phyloP scores from a whole-genome alignment of 2,888 invertebrate genomes.

The Sphaerophoria rueppellii region DNA sequence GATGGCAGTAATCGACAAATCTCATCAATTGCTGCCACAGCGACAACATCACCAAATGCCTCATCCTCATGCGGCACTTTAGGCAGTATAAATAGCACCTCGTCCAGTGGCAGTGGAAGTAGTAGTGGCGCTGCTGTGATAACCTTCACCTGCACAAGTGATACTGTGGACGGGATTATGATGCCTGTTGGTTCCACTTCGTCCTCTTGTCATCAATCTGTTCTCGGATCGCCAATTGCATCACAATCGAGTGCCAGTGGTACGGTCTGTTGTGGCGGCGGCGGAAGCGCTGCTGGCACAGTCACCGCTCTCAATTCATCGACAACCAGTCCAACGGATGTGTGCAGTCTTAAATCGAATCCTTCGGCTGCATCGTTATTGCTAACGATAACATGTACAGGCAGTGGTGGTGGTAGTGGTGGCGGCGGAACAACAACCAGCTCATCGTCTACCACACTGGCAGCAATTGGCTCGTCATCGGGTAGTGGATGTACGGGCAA shows the following conservation, averaged over 20 bases:
- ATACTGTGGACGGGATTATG: slow-evolving; percentile 74
- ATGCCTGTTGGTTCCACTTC: slow-evolving; percentile 22
- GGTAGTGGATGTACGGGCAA: slow-evolving; percentile 70
- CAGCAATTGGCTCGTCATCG: not conserved
- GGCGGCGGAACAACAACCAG: slow-evolving; percentile 49
- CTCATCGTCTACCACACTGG: slow-evolving; percentile 27
- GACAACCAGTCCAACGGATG: slow-evolving; percentile 81
- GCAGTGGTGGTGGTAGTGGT: slow-evolving; percentile 63
- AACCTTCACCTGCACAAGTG: slow-evolving; percentile 79
- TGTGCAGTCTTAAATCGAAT: slow-evolving; percentile 81
- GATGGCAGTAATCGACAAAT: slow-evolving; percentile 80
- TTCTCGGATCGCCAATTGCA: slow-evolving; percentile 64
- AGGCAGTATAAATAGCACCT: slow-evolving; percentile 80
- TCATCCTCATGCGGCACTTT: slow-evolving; percentile 78
- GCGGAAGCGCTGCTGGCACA: slow-evolving; percentile 53
- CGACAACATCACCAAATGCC: slow-evolving; percentile 75
- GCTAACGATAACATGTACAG: slow-evolving; percentile 78
- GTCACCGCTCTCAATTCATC: slow-evolving; percentile 79
- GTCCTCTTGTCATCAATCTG: slow-evolving; percentile 12
- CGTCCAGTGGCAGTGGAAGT: slow-evolving; percentile 80
- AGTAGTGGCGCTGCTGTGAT: slow-evolving; percentile 80
- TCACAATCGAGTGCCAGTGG: slow-evolving; percentile 62
- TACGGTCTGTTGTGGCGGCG: slow-evolving; percentile 74
- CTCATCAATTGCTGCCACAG: slow-evolving; percentile 77
- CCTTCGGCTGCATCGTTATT: slow-evolving; percentile 80